Base-by-base conservation (phyloP, 2,113 vertebrate species). In the Nansenia antarctica region DNA sequence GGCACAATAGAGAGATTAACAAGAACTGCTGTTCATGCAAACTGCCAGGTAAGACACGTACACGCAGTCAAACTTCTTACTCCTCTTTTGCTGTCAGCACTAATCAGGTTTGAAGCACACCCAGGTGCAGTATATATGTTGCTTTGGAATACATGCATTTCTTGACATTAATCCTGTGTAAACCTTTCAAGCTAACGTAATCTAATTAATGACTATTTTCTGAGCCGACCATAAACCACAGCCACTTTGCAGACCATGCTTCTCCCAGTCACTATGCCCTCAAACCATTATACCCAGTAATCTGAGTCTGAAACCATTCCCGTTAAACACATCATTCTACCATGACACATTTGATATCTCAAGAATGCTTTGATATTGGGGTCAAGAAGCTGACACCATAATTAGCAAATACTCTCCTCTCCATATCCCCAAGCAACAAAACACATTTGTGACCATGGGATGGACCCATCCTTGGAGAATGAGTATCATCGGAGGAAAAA, bases 171-270 rank as follows among this genome's bases (percentile, higher is more conserved):
- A 92, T 92, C 89, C 88, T 55, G 49, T 34, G 55, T 89, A 91
- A 89, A 85, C 90, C 83, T 85, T 61, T 85, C 82, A 74, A 83
- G 83, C 80, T 83, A 87, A 89, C 83, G 84, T 93, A 92, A 92
- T 92, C 90, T 88, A 92, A 93, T 92, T 91, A 90, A 86, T 85
- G 80, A 87, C 87, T 83, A 81, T 76, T 74, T 83, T 67, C 61
- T 42, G 37, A 79, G 83, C 66, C 55, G 66, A 67, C 77, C 60
- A 45, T 68, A 77, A 80, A 82, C 52, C 53, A 61, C 52, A 26
- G 27, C 9, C 9, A n/a, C 67, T 71, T 67, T 53, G 26, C 64
- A 72, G 42, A 76, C 66, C 24, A 1, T 35, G 15, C 15, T 39
- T 15, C 34, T 67, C 49, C 71, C 49, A 59, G 42, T 78, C 55